Conservation (phyloP, 1,140 invertebrate species). For the Zeugodacus cucurbitae region DNA sequence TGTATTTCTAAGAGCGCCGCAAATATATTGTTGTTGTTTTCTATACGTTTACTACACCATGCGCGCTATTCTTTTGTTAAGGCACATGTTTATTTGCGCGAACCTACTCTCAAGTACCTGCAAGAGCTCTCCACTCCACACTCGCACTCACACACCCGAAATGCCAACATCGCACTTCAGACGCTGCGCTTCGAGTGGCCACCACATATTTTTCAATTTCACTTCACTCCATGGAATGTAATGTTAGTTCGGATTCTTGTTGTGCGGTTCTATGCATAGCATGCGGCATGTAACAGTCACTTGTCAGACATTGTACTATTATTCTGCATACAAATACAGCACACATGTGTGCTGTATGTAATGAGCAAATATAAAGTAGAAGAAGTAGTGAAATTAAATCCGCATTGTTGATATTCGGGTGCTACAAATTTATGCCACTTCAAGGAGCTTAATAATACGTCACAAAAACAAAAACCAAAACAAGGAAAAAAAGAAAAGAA, state of each 20-base stretch:
- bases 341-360: neutral
- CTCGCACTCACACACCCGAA: neutral
- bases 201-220: slow-evolving; percentile 33
- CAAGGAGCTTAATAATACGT: slow-evolving; percentile 24
- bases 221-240: neutral
- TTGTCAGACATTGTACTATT: slow-evolving; percentile 6
- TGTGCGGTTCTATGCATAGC: neutral
- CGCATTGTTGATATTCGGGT: neutral
- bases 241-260: neutral
- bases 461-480: slow-evolving; percentile 11
- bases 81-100: slow-evolving; percentile 24
- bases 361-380: neutral
- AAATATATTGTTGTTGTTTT: neutral
- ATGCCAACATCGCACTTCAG: neutral
- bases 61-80: slow-evolving; percentile 14
- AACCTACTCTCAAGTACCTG: slow-evolving; percentile 8
- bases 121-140: neutral
- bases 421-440: slow-evolving; percentile 37
- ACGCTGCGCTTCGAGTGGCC: slow-evolving; percentile 20
- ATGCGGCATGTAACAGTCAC: neutral
- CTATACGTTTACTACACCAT: neutral
- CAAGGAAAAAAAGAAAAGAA: too few relatives aligned
- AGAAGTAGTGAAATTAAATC: neutral
- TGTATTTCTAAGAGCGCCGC: too few relatives aligned
- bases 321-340: too few relatives aligned